These are phyloP conservation scores for Zaprionus taronus DNA, from an alignment of 1,140 invertebrate species.

Conservation along the genomic window DNA sequence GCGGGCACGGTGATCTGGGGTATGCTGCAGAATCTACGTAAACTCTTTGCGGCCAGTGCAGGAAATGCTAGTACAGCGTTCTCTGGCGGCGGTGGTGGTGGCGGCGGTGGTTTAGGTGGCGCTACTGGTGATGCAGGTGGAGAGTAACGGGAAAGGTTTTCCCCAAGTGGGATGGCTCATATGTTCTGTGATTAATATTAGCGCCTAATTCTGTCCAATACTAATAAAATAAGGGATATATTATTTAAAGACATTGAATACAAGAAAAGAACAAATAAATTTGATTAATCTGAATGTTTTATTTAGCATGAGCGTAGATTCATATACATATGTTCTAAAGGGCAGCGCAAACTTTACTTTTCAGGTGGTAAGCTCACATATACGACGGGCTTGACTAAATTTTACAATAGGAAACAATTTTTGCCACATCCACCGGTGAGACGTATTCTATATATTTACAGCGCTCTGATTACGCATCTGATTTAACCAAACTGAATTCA, in stretches of 20 bases:
- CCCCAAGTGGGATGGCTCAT: conserved; percentile 5
- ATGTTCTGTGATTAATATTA: conserved; percentile 76
- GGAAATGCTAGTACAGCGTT: conserved; percentile 68
- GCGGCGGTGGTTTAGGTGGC: not conserved
- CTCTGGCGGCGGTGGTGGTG: conserved; percentile 60
- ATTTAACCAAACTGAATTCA: not conserved
- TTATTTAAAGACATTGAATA: conserved; percentile 17
- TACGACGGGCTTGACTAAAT: too few relatives aligned
- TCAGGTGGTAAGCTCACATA: too few relatives aligned
- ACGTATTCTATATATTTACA: not conserved
- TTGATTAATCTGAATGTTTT: not conserved
- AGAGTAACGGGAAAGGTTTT: not conserved
- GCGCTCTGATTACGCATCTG: conserved; percentile 16
- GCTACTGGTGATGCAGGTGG: not conserved
- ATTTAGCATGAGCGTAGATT: too few relatives aligned
- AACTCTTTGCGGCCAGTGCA: conserved; percentile 69
- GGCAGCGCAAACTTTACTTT: too few relatives aligned
- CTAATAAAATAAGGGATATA: conserved; percentile 58
- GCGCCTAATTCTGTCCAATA: conserved; percentile 36
- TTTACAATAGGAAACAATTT: too few relatives aligned
- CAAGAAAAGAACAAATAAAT: not conserved
- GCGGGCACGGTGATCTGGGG: conserved; percentile 56
- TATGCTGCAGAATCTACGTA: conserved; percentile 64
- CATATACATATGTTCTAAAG: too few relatives aligned
- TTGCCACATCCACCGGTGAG: too few relatives aligned